Conservation (phyloP, 2,113 vertebrate genomes). For the Tringa solitaria region DNA sequence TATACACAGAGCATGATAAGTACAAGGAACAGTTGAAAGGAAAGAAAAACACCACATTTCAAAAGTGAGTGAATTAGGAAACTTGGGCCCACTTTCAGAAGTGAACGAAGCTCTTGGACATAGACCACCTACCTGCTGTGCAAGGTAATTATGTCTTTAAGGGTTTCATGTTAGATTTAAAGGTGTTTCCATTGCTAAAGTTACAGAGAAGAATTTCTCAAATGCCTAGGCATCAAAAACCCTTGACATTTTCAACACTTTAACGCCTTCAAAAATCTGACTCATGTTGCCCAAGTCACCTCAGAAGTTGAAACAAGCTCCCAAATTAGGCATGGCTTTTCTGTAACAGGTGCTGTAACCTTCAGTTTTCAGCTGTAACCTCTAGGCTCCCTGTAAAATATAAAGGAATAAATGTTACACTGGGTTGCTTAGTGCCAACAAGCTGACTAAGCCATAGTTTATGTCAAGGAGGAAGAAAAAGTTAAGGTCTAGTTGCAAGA, state of each 20-base stretch:
- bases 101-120: background rate
- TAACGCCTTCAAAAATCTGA: background rate
- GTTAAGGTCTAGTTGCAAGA: background rate
- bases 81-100: background rate
- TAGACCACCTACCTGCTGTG: background rate
- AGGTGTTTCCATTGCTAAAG: background rate
- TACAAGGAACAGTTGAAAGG: background rate
- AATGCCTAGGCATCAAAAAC: background rate
- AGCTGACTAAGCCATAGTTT: background rate
- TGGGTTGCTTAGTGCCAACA: background rate
- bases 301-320: background rate
- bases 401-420: background rate
- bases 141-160: background rate
- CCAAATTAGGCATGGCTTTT: background rate
- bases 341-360: background rate
- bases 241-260: background rate
- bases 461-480: background rate
- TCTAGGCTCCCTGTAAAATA: background rate
- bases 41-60: constrained; percentile 6
- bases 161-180: background rate
- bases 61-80: background rate
- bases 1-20: background rate
- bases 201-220: background rate
- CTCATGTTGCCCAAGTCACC: background rate
- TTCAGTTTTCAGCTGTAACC: background rate